phyloP scores from a whole-genome alignment of 2,888 invertebrate species.

The Candidula unifasciata region DNA sequence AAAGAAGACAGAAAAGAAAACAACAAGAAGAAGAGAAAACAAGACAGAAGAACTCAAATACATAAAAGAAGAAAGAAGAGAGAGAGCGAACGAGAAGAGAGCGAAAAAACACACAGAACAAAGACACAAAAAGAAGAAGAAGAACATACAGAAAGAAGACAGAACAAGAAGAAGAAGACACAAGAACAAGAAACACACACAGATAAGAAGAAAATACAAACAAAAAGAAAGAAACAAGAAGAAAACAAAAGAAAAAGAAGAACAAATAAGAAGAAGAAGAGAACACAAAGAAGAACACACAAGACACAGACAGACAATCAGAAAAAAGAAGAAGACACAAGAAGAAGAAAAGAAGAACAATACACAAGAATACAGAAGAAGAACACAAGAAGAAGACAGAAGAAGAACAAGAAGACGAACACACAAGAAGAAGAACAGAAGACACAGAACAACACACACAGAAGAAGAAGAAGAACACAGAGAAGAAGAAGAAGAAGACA shows the following conservation, averaged over 20 bases:
- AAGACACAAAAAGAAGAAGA: no score
- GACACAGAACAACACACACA: neutral
- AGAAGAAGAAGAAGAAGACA: neutral
- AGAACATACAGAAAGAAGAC: no score
- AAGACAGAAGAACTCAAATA: no score
- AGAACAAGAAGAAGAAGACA: no score
- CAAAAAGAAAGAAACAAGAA: neutral
- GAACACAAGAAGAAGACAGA: neutral
- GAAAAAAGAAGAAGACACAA: neutral
- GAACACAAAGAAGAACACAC: neutral
- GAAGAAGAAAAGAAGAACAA: neutral
- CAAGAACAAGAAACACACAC: neutral
- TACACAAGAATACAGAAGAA: neutral
- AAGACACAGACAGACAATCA: neutral
- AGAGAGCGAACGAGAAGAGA: no score
- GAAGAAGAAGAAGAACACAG: neutral
- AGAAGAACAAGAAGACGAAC: no score
- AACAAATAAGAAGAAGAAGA: no score
- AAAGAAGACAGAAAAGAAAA: no score
- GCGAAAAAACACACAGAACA: no score
- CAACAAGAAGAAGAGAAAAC: no score
- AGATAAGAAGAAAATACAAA: neutral
- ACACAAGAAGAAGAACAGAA: neutral
- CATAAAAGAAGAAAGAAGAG: no score
- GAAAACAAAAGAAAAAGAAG: neutral